These are phyloP conservation scores for Pelodiscus sinensis DNA, from an alignment of 2,113 vertebrate genomes.

Conservation along the genomic window DNA sequence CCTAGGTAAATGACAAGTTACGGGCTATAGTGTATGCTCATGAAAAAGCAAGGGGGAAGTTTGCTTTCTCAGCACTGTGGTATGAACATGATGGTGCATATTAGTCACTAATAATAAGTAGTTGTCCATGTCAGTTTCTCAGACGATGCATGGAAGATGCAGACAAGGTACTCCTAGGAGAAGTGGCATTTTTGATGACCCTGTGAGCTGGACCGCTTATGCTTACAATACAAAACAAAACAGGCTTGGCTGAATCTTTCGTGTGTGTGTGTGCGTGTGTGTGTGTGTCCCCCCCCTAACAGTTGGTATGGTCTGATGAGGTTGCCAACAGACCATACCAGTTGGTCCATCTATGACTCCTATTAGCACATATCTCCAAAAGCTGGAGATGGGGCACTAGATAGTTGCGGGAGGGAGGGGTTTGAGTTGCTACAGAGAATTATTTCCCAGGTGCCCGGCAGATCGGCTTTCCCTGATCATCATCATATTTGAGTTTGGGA, in stretches of 20 bases:
- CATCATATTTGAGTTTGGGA: background rate
- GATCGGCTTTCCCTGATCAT: background rate
- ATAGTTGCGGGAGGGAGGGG: too few species aligned
- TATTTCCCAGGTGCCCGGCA: background rate
- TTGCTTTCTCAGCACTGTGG: background rate
- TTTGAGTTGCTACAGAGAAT: background rate
- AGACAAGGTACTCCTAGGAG: background rate
- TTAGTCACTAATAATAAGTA: background rate
- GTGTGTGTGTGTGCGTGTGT: too few species aligned
- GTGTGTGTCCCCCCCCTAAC: too few species aligned
- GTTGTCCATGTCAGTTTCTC: rapidly evolving
- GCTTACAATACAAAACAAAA: background rate
- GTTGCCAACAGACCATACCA: background rate
- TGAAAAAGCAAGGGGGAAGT: rapidly evolving
- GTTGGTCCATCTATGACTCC: background rate
- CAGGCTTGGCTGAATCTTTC: background rate
- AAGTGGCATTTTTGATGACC: background rate
- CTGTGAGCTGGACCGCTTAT: background rate
- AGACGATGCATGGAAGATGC: background rate
- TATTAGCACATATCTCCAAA: background rate
- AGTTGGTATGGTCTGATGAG: background rate
- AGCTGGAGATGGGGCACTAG: background rate
- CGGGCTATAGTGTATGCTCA: rapidly evolving
- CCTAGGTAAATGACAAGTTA: rapidly evolving
- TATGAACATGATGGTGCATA: rapidly evolving